phyloP scores from a whole-genome alignment of 2,888 invertebrate genomes.

The Hofmannophila pseudospretella region DNA sequence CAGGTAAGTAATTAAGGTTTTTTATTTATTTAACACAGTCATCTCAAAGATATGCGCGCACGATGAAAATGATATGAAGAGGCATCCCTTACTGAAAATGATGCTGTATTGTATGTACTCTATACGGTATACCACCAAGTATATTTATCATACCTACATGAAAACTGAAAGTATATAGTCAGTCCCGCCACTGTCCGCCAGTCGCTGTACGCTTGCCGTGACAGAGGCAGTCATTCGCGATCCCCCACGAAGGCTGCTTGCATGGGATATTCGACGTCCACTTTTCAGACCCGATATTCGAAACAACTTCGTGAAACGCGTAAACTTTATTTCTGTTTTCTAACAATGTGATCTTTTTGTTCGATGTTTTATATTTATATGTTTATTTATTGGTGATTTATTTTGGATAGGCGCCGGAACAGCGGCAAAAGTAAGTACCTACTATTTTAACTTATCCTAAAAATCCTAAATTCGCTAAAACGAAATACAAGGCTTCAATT shows the following conservation, averaged over 20 bases:
- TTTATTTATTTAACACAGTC: not conserved
- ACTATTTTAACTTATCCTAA: not conserved
- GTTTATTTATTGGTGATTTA: not conserved
- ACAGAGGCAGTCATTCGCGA: not conserved
- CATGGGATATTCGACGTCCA: not conserved
- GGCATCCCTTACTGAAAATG: not conserved
- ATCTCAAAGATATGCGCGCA: not conserved
- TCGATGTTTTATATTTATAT: conserved; percentile 2
- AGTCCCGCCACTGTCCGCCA: not conserved
- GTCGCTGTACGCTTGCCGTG: not conserved
- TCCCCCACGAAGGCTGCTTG: conserved; percentile 1
- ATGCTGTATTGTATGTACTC: not conserved
- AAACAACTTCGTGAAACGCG: conserved; percentile 4
- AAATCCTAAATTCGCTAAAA: not conserved
- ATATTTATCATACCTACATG: not conserved
- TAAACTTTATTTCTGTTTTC: not conserved
- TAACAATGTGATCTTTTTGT: conserved; percentile 2
- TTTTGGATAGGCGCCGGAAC: not conserved
- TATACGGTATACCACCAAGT: too few species aligned
- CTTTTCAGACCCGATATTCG: not conserved
- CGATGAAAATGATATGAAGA: not conserved
- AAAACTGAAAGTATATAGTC: not conserved
- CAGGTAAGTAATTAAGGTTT: too few species aligned
- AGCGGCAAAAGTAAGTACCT: not conserved
- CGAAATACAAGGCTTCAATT: too few species aligned